Conservation (phyloP, 1,140 invertebrate genomes). For the Pararge aegeria region DNA sequence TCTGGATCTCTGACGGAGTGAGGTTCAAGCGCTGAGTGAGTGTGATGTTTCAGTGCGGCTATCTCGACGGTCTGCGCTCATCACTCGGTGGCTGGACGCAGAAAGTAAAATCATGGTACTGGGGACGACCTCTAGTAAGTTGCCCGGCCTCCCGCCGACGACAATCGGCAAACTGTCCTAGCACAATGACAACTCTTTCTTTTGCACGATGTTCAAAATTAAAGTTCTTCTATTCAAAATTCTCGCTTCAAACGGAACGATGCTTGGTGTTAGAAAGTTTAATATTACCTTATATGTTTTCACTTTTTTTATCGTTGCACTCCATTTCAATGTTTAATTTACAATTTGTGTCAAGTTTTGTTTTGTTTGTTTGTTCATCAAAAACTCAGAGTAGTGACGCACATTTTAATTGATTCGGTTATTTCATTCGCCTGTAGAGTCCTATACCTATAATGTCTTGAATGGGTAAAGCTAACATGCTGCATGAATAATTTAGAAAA, state of each 20-base stretch:
- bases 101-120: conserved; percentile 97
- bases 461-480: conserved; percentile 42
- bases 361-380: conserved; percentile 27
- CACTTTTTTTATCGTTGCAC: conserved; percentile 68
- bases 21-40: conserved; percentile 63
- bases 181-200: conserved; percentile 72
- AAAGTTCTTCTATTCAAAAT: conserved; percentile 58
- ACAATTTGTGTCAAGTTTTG: conserved; percentile 39
- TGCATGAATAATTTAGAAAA: conserved; percentile 48
- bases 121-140: conserved; percentile 96
- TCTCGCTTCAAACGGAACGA: conserved; percentile 63
- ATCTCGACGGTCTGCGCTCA: conserved; percentile 93
- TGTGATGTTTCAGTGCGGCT: conserved; percentile 88
- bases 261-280: conserved; percentile 70
- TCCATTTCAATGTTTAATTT: conserved; percentile 63
- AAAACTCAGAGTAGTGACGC: conserved; percentile 25
- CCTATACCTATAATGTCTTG: conserved; percentile 33
- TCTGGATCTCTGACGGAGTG: conserved; percentile 15
- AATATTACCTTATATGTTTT: conserved; percentile 56
- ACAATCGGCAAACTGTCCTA: conserved; percentile 69
- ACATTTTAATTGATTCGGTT: conserved; percentile 33
- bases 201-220: conserved; percentile 68
- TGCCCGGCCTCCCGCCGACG: conserved; percentile 66
- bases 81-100: conserved; percentile 95
- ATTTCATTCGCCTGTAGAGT: conserved; percentile 59